phyloP scores from a whole-genome alignment of 2,888 invertebrate genomes.

The Eulithis prunata region DNA sequence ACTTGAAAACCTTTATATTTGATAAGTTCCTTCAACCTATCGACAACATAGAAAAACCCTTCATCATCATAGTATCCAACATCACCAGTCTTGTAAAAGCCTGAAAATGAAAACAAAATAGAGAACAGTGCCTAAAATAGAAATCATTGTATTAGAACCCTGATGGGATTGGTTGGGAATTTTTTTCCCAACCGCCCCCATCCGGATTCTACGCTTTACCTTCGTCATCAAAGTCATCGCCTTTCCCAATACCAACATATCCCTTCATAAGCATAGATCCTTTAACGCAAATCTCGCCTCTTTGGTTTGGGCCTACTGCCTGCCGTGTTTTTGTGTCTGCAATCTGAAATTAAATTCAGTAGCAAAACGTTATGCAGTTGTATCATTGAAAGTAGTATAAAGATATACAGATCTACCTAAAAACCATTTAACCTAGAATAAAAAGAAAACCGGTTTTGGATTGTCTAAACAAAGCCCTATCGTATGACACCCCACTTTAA shows the following conservation, averaged over 20 bases:
- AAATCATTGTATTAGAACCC: too few relatives aligned
- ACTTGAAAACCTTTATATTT: conserved; percentile 75
- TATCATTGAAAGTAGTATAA: too few relatives aligned
- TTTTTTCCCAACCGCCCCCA: too few relatives aligned
- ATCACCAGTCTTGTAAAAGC: conserved; percentile 86
- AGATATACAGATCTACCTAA: too few relatives aligned
- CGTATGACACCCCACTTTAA: too few relatives aligned
- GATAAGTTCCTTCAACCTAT: conserved; percentile 72
- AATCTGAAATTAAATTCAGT: conserved; percentile 52
- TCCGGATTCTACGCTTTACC: conserved; percentile 18
- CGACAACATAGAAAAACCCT: conserved; percentile 63
- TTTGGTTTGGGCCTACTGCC: conserved; percentile 85
- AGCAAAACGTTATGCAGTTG: too few relatives aligned
- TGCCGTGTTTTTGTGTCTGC: conserved; percentile 85
- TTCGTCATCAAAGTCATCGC: conserved; percentile 90
- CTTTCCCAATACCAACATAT: conserved; percentile 81
- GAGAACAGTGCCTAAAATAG: too few relatives aligned
- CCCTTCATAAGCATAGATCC: conserved; percentile 92
- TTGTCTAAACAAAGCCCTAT: too few relatives aligned
- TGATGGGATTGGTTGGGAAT: too few relatives aligned
- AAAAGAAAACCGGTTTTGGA: too few relatives aligned
- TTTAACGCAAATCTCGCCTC: conserved; percentile 92
- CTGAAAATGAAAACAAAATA: conserved; percentile 13
- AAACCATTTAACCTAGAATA: too few relatives aligned
- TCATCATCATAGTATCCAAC: conserved; percentile 72